phyloP scores from a whole-genome alignment of 2,113 vertebrate genomes.

The Henicopernis longicauda region DNA sequence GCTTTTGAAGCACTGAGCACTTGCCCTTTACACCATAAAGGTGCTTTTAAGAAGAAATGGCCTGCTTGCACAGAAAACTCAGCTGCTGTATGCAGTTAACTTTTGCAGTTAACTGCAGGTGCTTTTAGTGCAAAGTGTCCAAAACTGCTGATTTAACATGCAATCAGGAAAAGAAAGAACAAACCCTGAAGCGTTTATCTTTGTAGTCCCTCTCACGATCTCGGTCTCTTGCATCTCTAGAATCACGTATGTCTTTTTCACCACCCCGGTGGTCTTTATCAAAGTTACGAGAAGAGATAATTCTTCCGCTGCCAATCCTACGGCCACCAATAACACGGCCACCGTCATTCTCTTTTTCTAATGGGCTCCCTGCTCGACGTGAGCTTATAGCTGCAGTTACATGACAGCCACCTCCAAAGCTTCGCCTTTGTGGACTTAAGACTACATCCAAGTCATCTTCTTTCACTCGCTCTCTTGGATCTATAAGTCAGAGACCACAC shows the following conservation, averaged over 20 bases:
- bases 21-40: background rate
- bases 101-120: too few relatives aligned
- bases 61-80: background rate
- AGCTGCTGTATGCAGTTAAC: background rate
- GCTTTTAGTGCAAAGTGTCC: background rate
- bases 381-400: slow-evolving; percentile 76
- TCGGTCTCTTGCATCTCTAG: slow-evolving; percentile 66
- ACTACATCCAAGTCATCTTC: slow-evolving; percentile 96
- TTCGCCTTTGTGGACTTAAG: slow-evolving; percentile 94
- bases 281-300: slow-evolving; percentile 87
- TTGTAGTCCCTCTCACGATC: slow-evolving; percentile 92
- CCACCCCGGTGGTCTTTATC: slow-evolving; percentile 85
- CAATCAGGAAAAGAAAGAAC: background rate
- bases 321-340: slow-evolving; percentile 84
- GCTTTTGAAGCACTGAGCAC: background rate
- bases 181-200: slow-evolving; percentile 94
- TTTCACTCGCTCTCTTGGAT: slow-evolving; percentile 93
- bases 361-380: slow-evolving; percentile 85
- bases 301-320: slow-evolving; percentile 93
- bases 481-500: slow-evolving; percentile 54
- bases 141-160: fast-evolving
- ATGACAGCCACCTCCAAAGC: slow-evolving; percentile 94
- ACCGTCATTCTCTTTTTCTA: slow-evolving; percentile 92
- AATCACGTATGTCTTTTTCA: slow-evolving; percentile 82
- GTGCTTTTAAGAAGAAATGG: background rate